Evolutionary conservation across 1,140 invertebrate species (phyloP).

Genomic region (Drosophila albomicans): DNA sequence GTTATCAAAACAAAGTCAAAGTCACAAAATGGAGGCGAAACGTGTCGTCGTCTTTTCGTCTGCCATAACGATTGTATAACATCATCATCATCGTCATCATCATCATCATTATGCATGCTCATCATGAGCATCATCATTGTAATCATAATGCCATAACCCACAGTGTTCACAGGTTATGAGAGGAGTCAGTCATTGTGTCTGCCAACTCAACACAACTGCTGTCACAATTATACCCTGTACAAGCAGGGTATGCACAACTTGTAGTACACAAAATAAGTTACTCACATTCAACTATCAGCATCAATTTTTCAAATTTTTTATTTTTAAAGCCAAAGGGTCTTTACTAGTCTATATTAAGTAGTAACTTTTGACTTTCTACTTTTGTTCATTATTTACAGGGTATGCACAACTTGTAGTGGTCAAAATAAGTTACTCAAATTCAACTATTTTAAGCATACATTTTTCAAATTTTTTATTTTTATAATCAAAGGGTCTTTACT

Average conservation of each 20-base stretch:
- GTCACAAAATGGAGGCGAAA: slow-evolving; percentile 11
- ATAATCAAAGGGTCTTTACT: too few relatives aligned
- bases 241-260: neutral
- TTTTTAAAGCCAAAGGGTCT: too few relatives aligned
- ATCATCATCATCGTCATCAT: slow-evolving; percentile 21
- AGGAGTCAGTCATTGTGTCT: neutral
- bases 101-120: neutral
- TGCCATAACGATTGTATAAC: slow-evolving; percentile 7
- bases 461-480: too few relatives aligned
- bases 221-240: slow-evolving; percentile 11
- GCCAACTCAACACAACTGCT: neutral
- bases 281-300: too few relatives aligned
- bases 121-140: slow-evolving; percentile 14
- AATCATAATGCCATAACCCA: slow-evolving; percentile 24
- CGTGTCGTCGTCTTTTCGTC: slow-evolving; percentile 15
- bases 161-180: slow-evolving; percentile 18
- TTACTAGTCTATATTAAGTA: too few relatives aligned
- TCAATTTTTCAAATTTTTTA: too few relatives aligned
- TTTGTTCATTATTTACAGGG: too few relatives aligned
- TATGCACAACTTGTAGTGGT: neutral
- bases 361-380: too few relatives aligned
- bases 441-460: too few relatives aligned
- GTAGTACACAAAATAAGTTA: too few relatives aligned
- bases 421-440: too few relatives aligned
- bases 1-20: slow-evolving; percentile 45